Conservation (phyloP, 1,140 invertebrate genomes). For the Nomia melanderi region DNA sequence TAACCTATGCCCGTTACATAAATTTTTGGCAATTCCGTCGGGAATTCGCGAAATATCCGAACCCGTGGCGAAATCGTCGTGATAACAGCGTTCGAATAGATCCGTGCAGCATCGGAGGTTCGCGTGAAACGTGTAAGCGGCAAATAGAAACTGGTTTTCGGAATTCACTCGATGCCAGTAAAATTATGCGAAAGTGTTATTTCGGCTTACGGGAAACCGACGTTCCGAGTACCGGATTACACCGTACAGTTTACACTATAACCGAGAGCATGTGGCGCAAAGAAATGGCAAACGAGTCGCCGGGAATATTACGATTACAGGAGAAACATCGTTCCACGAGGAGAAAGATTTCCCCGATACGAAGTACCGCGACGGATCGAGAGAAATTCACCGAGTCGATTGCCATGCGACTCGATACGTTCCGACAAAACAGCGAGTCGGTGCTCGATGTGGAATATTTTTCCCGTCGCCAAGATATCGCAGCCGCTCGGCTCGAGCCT, state of each 20-base stretch:
- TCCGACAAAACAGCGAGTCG: constrained; percentile 4
- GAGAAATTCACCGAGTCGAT: constrained; percentile 17
- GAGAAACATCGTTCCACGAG: background rate
- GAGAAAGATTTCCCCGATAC: background rate
- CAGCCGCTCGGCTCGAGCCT: constrained; percentile 33
- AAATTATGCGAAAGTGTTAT: background rate
- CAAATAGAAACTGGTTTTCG: background rate
- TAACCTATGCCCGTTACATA: constrained; percentile 36
- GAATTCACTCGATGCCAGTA: background rate
- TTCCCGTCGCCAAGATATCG: constrained; percentile 37
- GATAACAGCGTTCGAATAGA: constrained; percentile 15
- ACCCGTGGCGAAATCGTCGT: background rate
- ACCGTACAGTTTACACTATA: background rate
- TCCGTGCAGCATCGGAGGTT: background rate
- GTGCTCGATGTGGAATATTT: constrained; percentile 30
- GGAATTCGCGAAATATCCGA: constrained; percentile 31
- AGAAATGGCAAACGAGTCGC: background rate
- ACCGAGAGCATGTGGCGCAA: background rate
- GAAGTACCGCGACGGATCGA: background rate
- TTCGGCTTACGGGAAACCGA: background rate
- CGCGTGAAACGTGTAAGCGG: background rate
- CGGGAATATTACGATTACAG: background rate
- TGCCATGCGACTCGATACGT: constrained; percentile 21
- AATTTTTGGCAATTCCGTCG: constrained; percentile 48
- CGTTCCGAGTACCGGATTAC: background rate